Base-by-base conservation (phyloP, 2,888 invertebrate genomes). In the Tyria jacobaeae region DNA sequence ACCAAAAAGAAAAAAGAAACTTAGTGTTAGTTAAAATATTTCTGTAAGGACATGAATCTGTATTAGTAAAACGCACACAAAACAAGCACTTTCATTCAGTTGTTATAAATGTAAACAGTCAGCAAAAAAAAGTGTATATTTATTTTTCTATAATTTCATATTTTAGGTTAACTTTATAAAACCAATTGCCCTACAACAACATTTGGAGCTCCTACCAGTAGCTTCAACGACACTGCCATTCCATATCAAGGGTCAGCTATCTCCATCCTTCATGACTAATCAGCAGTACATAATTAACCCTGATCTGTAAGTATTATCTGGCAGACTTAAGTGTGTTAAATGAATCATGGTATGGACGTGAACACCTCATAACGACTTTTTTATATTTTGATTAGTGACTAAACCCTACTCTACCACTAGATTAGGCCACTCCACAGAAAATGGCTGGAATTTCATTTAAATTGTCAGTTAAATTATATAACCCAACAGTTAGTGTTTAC, bases 91-190 rank as follows among this genome's bases (percentile, higher is more conserved):
- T n/a, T n/a, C n/a, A n/a, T n/a, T n/a, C n/a, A n/a, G n/a, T n/a
- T n/a, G n/a, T n/a, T n/a, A n/a, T n/a, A n/a, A n/a, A n/a, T n/a
- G n/a, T n/a, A n/a, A n/a, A n/a, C n/a, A n/a, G n/a, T n/a, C n/a
- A n/a, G n/a, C n/a, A n/a, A n/a, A n/a, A 12, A 12, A 34, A 34
- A 21, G 0, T 14, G 7, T 14, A 21, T 14, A 21, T 14, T 51
- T 2, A 34, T 34, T 21, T 7, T 51, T 14, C 25, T 14, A 39
- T 39, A n/a, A 39, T 39, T 54, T 54, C 3, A 39, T 6, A 55
- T 55, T 44, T 27, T 31, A 55, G 55, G 21, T 55, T 17, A 55
- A 41, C 31, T 44, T 44, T 31, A 44, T 44, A 27, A 55, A 55
- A 21, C 55, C 44, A 25, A 25, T 25, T 27, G 39, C 25, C 14